Evolutionary conservation across 2,888 invertebrate genomes (phyloP), one percentile per base, ranked within the genome.

Genomic region (Germaria angustata): DNA sequence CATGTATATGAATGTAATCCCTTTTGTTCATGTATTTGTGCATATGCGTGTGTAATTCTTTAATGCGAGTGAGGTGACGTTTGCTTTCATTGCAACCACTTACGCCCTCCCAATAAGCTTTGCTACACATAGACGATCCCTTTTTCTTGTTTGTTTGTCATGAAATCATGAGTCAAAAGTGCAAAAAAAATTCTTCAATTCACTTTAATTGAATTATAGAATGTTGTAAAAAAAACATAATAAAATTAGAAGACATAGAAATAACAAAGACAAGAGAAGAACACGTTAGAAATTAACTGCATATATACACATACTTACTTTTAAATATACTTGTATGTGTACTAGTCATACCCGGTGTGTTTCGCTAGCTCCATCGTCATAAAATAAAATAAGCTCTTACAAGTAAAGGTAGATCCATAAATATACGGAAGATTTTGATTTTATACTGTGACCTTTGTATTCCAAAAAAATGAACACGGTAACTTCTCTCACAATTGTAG

Each of bases 121-220:
- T 57, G 20, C 17, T 32, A 15, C 20, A 36, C 11, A 55, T 15
- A 57, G 20, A 59, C 59, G 22, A 41, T 55, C 36, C 57, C 22
- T 65, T 51, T 73, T 73, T 39, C 2, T 49, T 72, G 41, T 49
- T 68, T 24, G 13, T 51, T 22, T 39, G 11, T 79, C 34, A 63
- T 59, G 57, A 82, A 82, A 78, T 75, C 71, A 80, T 68, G 84
- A 86, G 88, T 87, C 88, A 89, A 88, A 87, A 87, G 89, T 88
- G 87, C 88, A 87, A 85, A 85, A 85, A 86, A 85, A 87, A 73
- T 75, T 71, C 78, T 82, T 82, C 65, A 79, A 87, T 87, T 88
- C 84, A 82, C 85, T 86, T 88, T 89, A 88, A 88, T 88, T 88
- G 87, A 88, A 88, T 89, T 88, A 88, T 86, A 77, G 87, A 87